Percentiles rank a stretch among this genome's conserved stretches.
These are phyloP conservation scores for Epicauta chinensis DNA, from an alignment of 1,140 invertebrate genomes.

Conservation along the genomic window DNA sequence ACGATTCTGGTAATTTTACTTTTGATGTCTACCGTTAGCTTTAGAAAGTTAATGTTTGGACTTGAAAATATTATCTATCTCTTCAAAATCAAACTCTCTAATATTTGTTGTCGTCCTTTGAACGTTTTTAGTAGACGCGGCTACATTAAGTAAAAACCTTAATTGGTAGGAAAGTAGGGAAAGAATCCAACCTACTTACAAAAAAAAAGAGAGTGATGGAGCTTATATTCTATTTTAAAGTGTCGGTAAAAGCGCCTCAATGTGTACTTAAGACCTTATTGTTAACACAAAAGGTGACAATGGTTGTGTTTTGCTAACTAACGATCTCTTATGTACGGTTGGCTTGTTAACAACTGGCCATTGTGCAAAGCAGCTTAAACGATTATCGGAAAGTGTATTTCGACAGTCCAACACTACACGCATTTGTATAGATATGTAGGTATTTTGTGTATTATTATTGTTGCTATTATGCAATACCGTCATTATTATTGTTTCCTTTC, in stretches of 20 bases:
- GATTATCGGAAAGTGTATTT: conserved; percentile 25
- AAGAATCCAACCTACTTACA: no score
- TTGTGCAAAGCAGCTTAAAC: conserved; percentile 35
- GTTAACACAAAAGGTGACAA: conserved; percentile 39
- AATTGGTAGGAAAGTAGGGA: no score
- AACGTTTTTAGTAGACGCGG: no score
- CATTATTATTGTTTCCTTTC: no score
- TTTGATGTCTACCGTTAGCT: conserved; percentile 29
- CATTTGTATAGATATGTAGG: no score
- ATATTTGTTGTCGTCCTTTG: no score
- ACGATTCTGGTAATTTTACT: conserved; percentile 34
- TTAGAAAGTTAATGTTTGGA: conserved; percentile 30
- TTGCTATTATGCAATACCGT: no score
- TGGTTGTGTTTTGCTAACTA: conserved; percentile 42
- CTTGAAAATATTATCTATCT: conserved; percentile 27
- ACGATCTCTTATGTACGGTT: conserved; percentile 40
- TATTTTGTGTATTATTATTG: no score
- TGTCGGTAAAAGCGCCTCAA: conserved; percentile 19
- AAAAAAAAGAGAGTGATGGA: no score
- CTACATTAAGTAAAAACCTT: no score
- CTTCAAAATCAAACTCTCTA: conserved; percentile 17
- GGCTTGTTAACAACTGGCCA: conserved; percentile 32
- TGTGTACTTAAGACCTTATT: conserved; percentile 35
- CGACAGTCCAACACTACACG: no score
- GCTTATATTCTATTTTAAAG: conserved; percentile 5